Evolutionary conservation across 2,113 vertebrate genomes (phyloP), one percentile per base, ranked within the genome.

Genomic region (Panthera uncia): DNA sequence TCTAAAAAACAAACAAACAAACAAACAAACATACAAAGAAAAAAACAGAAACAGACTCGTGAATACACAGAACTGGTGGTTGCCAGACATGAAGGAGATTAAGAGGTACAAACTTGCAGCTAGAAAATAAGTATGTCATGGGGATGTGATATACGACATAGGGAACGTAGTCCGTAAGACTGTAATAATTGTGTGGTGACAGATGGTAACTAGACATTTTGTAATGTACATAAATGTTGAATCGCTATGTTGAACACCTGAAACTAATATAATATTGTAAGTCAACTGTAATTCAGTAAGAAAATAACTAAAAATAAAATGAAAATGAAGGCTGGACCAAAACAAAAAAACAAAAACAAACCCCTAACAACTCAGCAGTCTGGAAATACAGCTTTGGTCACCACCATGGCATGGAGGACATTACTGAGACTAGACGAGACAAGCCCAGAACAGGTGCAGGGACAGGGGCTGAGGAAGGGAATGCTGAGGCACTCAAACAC

Each of bases 81-180:
- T 68, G 31, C 31, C 66, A 68, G 66, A 68, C 31, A 18, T 33
- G 33, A 68, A 31, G 66, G 63, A 0, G 31, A 6, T 8, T 7
- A n/a, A n/a, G 15, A 68, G 15, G 7, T 15, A 68, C 15, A 33
- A 16, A 18, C 31, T 68, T 16, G 31, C 65, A 6, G 65, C 29
- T 19, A 57, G 55, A 57, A 21, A 57, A 21, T 61, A 61, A 61
- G 57, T 23, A 7, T 25, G 57, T 33, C 5, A 16, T 7, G 65
- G 65, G 31, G 33, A 69, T n/a, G 33, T 19, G 3, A n/a, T 0
- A 7, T 36, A n/a, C 33, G 4, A n/a, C 33, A 19, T 7, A 7
- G 31, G 33, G 33, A 36, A 33, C 3, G 8, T 7, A 69, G 68
- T 69, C 7, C 18, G 8, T 69, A 18, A n/a, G 7, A 16, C 16